Evolutionary conservation across 2,888 invertebrate genomes (phyloP).

Genomic region (Sicus ferrugineus): DNA sequence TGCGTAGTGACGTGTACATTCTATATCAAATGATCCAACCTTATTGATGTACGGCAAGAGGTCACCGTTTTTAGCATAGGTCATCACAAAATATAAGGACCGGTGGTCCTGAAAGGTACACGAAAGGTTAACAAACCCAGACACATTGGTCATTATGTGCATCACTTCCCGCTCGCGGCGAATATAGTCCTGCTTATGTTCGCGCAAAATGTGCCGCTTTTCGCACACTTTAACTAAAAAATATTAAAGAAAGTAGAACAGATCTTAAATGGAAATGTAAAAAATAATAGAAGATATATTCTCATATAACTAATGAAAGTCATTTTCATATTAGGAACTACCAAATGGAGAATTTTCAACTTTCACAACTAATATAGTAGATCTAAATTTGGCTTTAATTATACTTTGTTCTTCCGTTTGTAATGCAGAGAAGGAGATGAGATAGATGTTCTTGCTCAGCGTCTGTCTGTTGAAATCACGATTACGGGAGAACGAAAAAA

Average conservation of each 20-base stretch:
- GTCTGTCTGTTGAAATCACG: too few species aligned
- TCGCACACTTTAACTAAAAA: slow-evolving; percentile 95
- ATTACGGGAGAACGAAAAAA: too few species aligned
- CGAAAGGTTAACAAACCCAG: slow-evolving; percentile 92
- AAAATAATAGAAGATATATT: too few species aligned
- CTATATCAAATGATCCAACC: slow-evolving; percentile 87
- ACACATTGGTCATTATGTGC: slow-evolving; percentile 81
- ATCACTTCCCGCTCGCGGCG: slow-evolving; percentile 94
- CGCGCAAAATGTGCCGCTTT: slow-evolving; percentile 90
- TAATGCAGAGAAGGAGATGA: too few species aligned
- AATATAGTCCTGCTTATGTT: slow-evolving; percentile 92
- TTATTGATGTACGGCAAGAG: slow-evolving; percentile 90
- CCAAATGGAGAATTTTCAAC: too few species aligned
- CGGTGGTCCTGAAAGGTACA: slow-evolving; percentile 96
- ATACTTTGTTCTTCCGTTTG: too few species aligned
- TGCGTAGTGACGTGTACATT: slow-evolving; percentile 91
- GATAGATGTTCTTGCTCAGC: too few species aligned
- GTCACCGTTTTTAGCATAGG: slow-evolving; percentile 95
- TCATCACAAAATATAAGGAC: slow-evolving; percentile 93
- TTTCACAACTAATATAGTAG: too few species aligned
- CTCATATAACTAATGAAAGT: too few species aligned
- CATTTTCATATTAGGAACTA: too few species aligned
- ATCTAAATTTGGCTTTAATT: too few species aligned
- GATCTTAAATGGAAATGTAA: too few species aligned
- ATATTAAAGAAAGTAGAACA: slow-evolving; percentile 1